phyloP scores from a whole-genome alignment of 2,888 invertebrate species.

The Eueremaeus valkanovi region DNA sequence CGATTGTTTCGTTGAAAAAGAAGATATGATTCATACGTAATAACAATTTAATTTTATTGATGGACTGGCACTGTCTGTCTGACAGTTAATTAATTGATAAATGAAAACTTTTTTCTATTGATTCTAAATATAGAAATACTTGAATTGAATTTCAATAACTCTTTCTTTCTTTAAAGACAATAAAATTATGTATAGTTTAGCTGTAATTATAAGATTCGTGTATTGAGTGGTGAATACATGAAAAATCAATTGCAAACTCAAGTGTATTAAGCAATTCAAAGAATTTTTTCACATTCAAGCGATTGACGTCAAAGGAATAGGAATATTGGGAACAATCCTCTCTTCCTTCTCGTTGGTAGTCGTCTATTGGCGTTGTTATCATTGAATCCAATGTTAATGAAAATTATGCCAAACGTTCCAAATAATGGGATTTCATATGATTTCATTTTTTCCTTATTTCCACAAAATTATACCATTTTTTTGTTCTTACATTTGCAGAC shows the following conservation, averaged over 20 bases:
- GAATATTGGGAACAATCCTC: constrained; percentile 19
- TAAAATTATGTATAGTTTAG: too few relatives aligned
- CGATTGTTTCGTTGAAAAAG: not conserved
- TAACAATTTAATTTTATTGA: not conserved
- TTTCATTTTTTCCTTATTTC: constrained; percentile 4
- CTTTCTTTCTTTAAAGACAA: too few relatives aligned
- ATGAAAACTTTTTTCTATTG: not conserved
- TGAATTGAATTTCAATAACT: not conserved
- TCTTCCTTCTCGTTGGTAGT: not conserved
- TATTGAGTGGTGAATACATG: too few relatives aligned
- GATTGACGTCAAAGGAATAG: constrained; percentile 28
- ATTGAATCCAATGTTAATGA: constrained; percentile 2
- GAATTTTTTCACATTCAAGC: constrained; percentile 3
- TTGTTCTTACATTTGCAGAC: not conserved
- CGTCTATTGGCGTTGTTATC: not conserved
- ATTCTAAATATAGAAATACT: not conserved
- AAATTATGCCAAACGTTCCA: constrained; percentile 1
- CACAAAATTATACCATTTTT: not conserved
- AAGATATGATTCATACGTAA: not conserved
- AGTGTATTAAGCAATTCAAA: constrained; percentile 10
- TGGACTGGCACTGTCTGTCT: too few relatives aligned
- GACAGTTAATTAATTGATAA: not conserved
- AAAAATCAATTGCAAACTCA: not conserved
- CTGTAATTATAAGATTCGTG: too few relatives aligned
- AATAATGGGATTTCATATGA: not conserved